Percentiles rank a stretch among this genome's conserved stretches.
These are phyloP conservation scores for Dicycla oo DNA, from an alignment of 2,888 invertebrate genomes.

Conservation along the genomic window DNA sequence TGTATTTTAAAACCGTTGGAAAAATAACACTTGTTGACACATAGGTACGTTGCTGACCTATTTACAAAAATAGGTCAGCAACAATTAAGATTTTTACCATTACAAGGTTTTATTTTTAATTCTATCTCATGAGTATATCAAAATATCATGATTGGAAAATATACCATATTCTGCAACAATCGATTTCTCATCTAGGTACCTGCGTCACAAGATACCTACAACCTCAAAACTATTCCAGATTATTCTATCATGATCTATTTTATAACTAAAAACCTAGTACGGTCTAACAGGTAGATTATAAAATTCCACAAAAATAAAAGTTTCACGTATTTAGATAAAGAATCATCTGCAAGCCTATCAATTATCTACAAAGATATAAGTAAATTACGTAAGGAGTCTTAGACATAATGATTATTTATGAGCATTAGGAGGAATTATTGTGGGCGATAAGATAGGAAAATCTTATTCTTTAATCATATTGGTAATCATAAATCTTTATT, in stretches of 20 bases:
- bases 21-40: too few relatives aligned
- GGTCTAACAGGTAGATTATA: background rate
- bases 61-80: background rate
- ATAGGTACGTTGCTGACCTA: too few relatives aligned
- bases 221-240: background rate
- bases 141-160: background rate
- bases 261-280: background rate
- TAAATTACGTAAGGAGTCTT: slow-evolving; percentile 1
- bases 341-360: background rate
- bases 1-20: background rate
- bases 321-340: background rate
- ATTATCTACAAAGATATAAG: background rate
- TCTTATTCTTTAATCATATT: background rate
- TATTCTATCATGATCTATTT: background rate
- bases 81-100: background rate
- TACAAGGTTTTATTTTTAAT: background rate
- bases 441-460: background rate
- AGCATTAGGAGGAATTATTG: background rate
- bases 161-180: background rate
- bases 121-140: background rate
- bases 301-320: background rate
- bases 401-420: background rate
- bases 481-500: too few relatives aligned
- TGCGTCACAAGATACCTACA: background rate
- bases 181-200: background rate